Conservation (phyloP, 2,888 invertebrate species). For the Operophtera brumata region DNA sequence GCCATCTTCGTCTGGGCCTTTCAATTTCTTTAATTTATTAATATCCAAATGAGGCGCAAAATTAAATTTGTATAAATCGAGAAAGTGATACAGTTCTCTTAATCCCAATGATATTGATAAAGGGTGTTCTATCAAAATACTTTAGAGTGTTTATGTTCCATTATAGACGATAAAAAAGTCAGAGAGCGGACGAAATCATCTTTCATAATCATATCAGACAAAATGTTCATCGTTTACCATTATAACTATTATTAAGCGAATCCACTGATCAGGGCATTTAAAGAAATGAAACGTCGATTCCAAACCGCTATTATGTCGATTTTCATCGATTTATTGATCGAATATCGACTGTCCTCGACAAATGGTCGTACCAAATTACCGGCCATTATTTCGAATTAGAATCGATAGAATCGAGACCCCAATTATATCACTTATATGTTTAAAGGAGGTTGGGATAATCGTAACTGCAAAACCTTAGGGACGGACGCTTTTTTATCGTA, state of each 20-base stretch:
- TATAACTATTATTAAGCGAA: conserved; percentile 77
- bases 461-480: conserved; percentile 62
- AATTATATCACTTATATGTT: conserved; percentile 81
- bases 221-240: conserved; percentile 69
- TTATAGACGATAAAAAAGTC: conserved; percentile 34
- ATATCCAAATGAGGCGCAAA: too few species aligned
- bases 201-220: conserved; percentile 37
- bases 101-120: conserved; percentile 1
- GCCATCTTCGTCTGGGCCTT: too few species aligned
- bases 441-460: conserved; percentile 77
- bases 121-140: conserved; percentile 6
- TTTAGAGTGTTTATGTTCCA: conserved; percentile 15
- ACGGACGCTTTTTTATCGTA: conserved; percentile 37
- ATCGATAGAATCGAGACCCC: conserved; percentile 77
- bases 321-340: conserved; percentile 80
- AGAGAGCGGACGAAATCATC: conserved; percentile 32
- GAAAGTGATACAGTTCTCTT: too few species aligned
- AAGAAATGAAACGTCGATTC: conserved; percentile 79
- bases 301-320: conserved; percentile 74
- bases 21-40: too few species aligned
- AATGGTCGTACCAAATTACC: conserved; percentile 77
- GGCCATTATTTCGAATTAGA: conserved; percentile 79
- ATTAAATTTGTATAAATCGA: too few species aligned
- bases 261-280: conserved; percentile 77
- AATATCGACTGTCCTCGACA: conserved; percentile 79